phyloP scores from a whole-genome alignment of 2,797 vertebrate species.

The Schizopygopsis pylzovi region DNA sequence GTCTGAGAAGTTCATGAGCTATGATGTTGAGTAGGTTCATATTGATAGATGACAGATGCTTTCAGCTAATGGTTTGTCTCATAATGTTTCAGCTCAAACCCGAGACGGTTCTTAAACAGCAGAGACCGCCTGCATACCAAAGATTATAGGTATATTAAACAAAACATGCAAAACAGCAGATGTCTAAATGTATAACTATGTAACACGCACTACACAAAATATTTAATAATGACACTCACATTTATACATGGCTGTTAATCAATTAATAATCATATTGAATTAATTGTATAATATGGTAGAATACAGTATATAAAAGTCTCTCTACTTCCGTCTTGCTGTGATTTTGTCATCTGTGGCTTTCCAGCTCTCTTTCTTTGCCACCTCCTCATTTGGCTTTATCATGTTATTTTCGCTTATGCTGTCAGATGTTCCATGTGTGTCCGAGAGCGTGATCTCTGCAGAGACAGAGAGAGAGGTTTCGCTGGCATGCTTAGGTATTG shows the following conservation, averaged over 20 bases:
- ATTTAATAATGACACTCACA: neutral
- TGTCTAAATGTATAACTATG: neutral
- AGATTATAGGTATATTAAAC: neutral
- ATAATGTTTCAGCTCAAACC: neutral
- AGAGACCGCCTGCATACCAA: neutral
- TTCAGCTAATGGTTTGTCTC: neutral
- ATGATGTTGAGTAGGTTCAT: neutral
- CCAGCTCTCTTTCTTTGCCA: conserved; percentile 81
- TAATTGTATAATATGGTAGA: neutral
- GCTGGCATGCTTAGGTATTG: neutral
- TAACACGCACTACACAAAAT: neutral
- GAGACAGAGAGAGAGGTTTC: neutral
- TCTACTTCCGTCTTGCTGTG: neutral
- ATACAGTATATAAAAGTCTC: neutral
- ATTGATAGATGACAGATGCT: neutral
- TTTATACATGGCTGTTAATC: neutral
- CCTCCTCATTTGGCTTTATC: conserved; percentile 76
- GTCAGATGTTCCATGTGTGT: conserved; percentile 83
- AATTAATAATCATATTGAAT: neutral
- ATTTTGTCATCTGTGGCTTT: conserved; percentile 67
- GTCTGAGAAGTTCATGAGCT: neutral
- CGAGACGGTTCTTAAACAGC: neutral
- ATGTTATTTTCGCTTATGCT: conserved; percentile 74
- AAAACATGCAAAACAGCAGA: neutral
- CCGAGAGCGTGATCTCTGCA: conserved; percentile 81